phyloP scores from a whole-genome alignment of 2,797 vertebrate species.

The Chaunax sp. region DNA sequence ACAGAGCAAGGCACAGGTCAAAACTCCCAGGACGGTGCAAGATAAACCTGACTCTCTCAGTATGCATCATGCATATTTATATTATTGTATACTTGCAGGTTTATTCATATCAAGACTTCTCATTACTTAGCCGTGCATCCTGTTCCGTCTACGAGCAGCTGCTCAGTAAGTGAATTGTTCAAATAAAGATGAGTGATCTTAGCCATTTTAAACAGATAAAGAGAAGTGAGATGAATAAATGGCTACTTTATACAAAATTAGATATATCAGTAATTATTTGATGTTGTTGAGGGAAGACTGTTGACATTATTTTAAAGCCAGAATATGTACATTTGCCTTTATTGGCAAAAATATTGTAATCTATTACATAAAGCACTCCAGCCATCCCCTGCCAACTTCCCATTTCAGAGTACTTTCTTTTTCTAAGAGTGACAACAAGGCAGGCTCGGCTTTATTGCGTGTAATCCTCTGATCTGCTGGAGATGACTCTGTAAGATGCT shows the following conservation, averaged over 20 bases:
- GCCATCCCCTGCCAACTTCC: conserved; percentile 9
- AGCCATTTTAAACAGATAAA: conserved; percentile 30
- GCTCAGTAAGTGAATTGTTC: conserved; percentile 16
- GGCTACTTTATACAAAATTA: conserved; percentile 1
- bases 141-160: conserved; percentile 26
- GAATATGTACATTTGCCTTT: not conserved
- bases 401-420: conserved; percentile 36
- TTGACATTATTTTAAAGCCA: not conserved
- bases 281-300: too few species aligned
- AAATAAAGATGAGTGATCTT: conserved; percentile 41
- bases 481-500: conserved; percentile 72
- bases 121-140: conserved; percentile 30
- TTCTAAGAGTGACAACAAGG: conserved; percentile 60
- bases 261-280: conserved; percentile 10
- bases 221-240: conserved; percentile 27
- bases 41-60: conserved; percentile 28
- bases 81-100: conserved; percentile 35
- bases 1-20: conserved; percentile 58
- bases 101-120: conserved; percentile 24
- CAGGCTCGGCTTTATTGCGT: conserved; percentile 46
- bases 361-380: not conserved
- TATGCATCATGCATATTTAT: conserved; percentile 24
- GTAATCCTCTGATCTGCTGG: conserved; percentile 78
- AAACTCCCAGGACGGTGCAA: conserved; percentile 39
- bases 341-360: not conserved